phyloP scores from a whole-genome alignment of 2,888 invertebrate species.

The Pantelozetes paolii region DNA sequence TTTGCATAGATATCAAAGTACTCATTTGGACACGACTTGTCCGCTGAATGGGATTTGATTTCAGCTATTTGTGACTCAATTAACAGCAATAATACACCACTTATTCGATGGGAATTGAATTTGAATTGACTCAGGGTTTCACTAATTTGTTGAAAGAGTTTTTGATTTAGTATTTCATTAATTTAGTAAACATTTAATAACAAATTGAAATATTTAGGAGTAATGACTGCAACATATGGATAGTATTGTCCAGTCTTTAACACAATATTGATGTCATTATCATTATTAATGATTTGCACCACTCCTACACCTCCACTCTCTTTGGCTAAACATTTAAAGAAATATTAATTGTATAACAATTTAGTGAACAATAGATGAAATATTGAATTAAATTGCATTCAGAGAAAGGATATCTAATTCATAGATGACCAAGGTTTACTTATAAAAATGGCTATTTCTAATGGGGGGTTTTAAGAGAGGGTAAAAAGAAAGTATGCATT shows the following conservation, averaged over 20 bases:
- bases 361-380: no score
- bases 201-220: conserved; percentile 31
- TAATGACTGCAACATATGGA: conserved; percentile 25
- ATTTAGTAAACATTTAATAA: neutral
- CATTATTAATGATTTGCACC: neutral
- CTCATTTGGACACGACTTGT: conserved; percentile 40
- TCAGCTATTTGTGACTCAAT: neutral
- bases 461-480: no score
- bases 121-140: neutral
- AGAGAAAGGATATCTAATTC: no score
- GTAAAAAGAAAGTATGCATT: no score
- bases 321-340: neutral
- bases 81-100: conserved; percentile 22
- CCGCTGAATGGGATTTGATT: conserved; percentile 21
- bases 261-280: neutral
- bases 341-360: neutral
- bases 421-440: no score
- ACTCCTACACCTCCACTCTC: conserved; percentile 23
- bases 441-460: no score
- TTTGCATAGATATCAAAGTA: conserved; percentile 14
- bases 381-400: no score
- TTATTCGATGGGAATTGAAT: conserved; percentile 8
- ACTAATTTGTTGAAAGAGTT: neutral
- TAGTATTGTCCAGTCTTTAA: neutral
- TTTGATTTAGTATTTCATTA: neutral